Percentiles rank a stretch among this genome's conserved stretches.
Evolutionary conservation across 2,888 invertebrate genomes (phyloP).

Genomic region (Leptopterna dolabrata): DNA sequence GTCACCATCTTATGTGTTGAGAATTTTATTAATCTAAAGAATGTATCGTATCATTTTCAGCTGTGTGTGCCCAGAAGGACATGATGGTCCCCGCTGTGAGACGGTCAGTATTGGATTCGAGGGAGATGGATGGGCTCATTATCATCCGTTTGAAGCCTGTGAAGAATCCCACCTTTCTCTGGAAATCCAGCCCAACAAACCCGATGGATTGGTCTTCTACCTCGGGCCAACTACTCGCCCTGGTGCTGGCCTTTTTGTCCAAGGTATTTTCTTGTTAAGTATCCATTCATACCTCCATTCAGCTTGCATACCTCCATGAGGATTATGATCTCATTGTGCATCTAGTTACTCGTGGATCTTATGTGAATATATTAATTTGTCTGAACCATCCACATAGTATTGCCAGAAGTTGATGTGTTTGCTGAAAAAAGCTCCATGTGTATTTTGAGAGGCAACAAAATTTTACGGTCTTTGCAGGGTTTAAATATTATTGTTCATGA

Average conservation of each 20-base stretch:
- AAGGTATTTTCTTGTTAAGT: constrained; percentile 68
- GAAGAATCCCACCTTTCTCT: constrained; percentile 84
- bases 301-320: too few species aligned
- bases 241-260: constrained; percentile 74
- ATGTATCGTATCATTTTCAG: constrained; percentile 56
- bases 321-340: too few species aligned
- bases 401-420: too few species aligned
- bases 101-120: constrained; percentile 87
- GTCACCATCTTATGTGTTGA: too few species aligned
- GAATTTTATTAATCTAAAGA: too few species aligned
- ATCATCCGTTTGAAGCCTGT: constrained; percentile 87
- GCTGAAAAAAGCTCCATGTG: too few species aligned
- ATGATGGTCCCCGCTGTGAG: constrained; percentile 91
- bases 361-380: too few species aligned
- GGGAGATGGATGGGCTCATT: constrained; percentile 94
- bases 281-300: constrained; percentile 25
- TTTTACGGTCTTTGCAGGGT: too few species aligned
- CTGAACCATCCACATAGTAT: too few species aligned
- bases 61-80: constrained; percentile 68
- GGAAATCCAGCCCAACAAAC: constrained; percentile 80
- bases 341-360: too few species aligned
- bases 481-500: too few species aligned
- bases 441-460: too few species aligned
- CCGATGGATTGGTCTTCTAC: constrained; percentile 89
- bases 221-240: constrained; percentile 78